A percentile compares a stretch with the other conserved stretches of the same genome.
phyloP scores from a whole-genome alignment of 2,113 vertebrate species.

The Sapayoa aenigma region DNA sequence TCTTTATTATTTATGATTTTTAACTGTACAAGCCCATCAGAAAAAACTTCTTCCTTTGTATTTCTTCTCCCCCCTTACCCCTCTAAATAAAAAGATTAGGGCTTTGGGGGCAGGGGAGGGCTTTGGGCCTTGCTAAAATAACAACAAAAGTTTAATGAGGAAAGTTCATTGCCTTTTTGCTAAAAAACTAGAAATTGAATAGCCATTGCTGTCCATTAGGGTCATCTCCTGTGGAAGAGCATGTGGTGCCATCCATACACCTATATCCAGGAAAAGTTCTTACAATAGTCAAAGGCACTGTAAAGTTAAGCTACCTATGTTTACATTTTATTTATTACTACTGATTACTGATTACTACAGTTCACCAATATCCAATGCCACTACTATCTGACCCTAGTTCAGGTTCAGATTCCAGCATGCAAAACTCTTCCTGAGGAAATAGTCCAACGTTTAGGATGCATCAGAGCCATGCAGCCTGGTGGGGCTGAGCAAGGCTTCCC shows the following conservation, averaged over 20 bases:
- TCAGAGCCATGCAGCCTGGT: accelerated
- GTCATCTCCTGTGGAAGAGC: neutral
- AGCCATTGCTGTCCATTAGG: neutral
- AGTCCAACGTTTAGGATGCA: too few relatives aligned
- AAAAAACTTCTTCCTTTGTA: neutral
- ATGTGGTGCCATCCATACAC: neutral
- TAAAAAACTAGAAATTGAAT: neutral
- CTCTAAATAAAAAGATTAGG: neutral
- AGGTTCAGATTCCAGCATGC: neutral
- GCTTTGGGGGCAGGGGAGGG: neutral
- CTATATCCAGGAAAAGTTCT: neutral
- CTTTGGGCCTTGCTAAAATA: neutral
- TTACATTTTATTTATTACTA: neutral
- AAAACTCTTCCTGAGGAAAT: neutral
- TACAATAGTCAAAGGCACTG: neutral
- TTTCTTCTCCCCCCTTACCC: neutral
- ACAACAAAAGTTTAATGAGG: neutral
- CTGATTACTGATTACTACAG: neutral
- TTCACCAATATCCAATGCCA: neutral
- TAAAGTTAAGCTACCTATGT: neutral
- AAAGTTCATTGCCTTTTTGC: neutral
- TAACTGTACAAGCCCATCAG: neutral
- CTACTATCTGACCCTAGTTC: neutral
- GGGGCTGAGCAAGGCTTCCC: neutral
- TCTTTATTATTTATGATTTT: conserved; percentile 48